Conservation (phyloP, 1,140 invertebrate genomes). For the Lordiphosa mommai region DNA sequence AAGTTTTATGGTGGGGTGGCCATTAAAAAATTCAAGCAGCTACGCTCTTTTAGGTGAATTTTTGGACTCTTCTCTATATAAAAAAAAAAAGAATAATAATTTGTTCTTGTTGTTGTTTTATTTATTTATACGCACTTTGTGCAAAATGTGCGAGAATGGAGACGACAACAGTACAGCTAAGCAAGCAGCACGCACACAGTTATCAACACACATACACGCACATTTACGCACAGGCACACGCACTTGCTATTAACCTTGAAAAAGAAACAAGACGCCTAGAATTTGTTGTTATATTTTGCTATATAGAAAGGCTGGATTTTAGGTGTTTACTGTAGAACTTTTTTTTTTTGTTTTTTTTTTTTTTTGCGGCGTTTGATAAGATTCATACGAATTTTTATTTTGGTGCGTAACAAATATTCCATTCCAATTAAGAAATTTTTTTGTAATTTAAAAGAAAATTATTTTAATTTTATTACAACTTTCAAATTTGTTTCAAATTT, state of each 20-base stretch:
- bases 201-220: background rate
- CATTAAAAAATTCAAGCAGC: slow-evolving; percentile 28
- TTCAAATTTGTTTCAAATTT: background rate
- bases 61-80: slow-evolving; percentile 37
- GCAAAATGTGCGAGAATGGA: slow-evolving; percentile 41
- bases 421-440: slow-evolving; percentile 21
- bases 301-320: slow-evolving; percentile 14
- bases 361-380: slow-evolving; percentile 48
- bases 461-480: too few relatives aligned
- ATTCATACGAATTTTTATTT: slow-evolving; percentile 42
- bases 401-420: slow-evolving; percentile 34
- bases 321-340: slow-evolving; percentile 42
- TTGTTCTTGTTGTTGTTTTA: slow-evolving; percentile 32
- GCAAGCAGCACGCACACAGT: slow-evolving; percentile 4
- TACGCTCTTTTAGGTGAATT: slow-evolving; percentile 7
- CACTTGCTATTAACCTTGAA: slow-evolving; percentile 76
- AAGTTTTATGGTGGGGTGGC: slow-evolving; percentile 35
- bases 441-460: background rate
- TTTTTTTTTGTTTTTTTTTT: slow-evolving; percentile 23
- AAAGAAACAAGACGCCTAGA: slow-evolving; percentile 32
- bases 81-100: slow-evolving; percentile 26
- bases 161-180: slow-evolving; percentile 16
- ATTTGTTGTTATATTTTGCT: slow-evolving; percentile 16
- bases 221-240: slow-evolving; percentile 37
- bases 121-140: slow-evolving; percentile 54